Conservation (phyloP, 2,113 vertebrate species). For the Bettongia penicillata region DNA sequence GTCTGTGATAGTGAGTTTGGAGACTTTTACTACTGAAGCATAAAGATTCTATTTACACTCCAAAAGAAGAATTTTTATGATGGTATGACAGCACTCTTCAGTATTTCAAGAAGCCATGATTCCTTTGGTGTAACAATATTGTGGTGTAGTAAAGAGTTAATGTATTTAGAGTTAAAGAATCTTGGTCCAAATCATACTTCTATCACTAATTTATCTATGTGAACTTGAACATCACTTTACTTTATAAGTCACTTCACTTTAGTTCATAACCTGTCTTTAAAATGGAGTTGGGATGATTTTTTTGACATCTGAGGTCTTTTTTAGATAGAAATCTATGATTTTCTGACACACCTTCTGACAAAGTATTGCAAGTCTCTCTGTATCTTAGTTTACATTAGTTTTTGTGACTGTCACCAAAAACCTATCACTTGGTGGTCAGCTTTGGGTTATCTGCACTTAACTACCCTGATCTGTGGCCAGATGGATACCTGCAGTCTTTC, state of each 20-base stretch:
- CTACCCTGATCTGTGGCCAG: not conserved
- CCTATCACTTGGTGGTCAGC: not conserved
- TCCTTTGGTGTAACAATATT: not conserved
- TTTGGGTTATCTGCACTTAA: not conserved
- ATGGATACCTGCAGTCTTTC: not conserved
- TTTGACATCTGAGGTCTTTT: not conserved
- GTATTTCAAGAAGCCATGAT: not conserved
- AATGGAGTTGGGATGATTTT: not conserved
- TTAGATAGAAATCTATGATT: not conserved
- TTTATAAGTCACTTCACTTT: not conserved
- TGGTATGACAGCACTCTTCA: not conserved
- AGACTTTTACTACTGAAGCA: not conserved
- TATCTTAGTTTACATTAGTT: not conserved
- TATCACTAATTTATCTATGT: not conserved
- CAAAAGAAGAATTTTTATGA: slow-evolving; percentile 1
- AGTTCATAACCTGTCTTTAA: not conserved
- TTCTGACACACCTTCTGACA: not conserved
- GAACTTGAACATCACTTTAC: not conserved
- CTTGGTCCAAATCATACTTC: not conserved
- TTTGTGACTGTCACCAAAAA: not conserved
- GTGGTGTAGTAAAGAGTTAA: not conserved
- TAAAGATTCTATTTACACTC: not conserved
- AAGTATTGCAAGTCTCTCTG: not conserved
- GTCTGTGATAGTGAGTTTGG: not conserved
- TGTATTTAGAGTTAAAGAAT: not conserved